Conservation (phyloP, 2,113 vertebrate species). For the Brachyhypopomus occidentalis region DNA sequence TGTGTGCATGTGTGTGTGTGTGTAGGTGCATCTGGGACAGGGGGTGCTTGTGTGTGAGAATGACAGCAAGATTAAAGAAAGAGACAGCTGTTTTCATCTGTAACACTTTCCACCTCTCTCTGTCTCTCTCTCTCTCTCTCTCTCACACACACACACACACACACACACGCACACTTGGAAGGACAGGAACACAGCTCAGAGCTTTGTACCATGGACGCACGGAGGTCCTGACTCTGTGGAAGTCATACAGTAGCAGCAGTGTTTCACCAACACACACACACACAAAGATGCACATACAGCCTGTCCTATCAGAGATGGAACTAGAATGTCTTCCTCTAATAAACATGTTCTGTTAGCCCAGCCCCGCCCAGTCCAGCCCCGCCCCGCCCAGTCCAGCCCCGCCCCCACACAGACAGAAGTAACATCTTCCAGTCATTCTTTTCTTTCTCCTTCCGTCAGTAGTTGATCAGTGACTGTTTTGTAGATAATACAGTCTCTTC, state of each 20-base stretch:
- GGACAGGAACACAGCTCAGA: conserved; percentile 20
- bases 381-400: too few relatives aligned
- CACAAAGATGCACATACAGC: neutral
- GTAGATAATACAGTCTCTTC: too few relatives aligned
- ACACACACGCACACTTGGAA: conserved; percentile 13
- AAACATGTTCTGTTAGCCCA: neutral
- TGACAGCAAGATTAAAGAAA: conserved; percentile 3
- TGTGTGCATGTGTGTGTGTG: conserved; percentile 4
- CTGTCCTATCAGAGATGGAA: neutral
- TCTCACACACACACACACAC: neutral
- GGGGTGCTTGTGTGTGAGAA: conserved; percentile 20
- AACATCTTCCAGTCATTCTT: too few relatives aligned
- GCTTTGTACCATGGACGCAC: conserved; percentile 16
- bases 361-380: neutral
- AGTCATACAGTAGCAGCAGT: conserved; percentile 26
- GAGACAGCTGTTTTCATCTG: conserved; percentile 40
- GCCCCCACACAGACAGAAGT: too few relatives aligned
- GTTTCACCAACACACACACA: conserved; percentile 22
- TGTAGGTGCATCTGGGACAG: conserved; percentile 18
- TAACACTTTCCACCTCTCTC: conserved; percentile 6
- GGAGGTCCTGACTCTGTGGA: conserved; percentile 30
- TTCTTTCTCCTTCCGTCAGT: too few relatives aligned
- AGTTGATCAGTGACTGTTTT: too few relatives aligned
- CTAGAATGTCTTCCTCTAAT: neutral
- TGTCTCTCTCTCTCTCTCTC: neutral